Conservation (phyloP, 2,113 vertebrate genomes). For the Ellobius talpinus region DNA sequence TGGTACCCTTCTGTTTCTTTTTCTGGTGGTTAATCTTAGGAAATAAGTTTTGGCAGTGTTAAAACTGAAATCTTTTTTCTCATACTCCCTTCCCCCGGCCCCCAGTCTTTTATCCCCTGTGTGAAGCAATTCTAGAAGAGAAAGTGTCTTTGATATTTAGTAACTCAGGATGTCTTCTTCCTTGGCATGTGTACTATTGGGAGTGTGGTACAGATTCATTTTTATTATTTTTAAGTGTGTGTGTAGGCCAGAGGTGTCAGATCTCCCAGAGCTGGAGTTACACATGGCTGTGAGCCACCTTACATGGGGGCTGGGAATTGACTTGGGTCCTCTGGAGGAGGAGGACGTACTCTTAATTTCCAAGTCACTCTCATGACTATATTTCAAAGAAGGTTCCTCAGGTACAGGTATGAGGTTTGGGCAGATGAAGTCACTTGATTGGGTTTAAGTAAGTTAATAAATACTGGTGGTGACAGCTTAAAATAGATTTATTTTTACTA, state of each 20-base stretch:
- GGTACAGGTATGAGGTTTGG: not conserved
- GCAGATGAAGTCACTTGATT: not conserved
- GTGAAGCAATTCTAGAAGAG: not conserved
- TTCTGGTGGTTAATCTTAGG: not conserved
- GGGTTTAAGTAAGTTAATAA: slow-evolving; percentile 3
- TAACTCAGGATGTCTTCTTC: not conserved
- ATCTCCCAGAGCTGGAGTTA: not conserved
- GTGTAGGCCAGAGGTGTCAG: not conserved
- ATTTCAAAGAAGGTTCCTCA: not conserved
- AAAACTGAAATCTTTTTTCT: not conserved
- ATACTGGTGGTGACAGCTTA: not conserved
- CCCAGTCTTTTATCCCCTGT: not conserved
- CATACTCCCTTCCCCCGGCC: too few species aligned
- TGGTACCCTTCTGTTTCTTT: not conserved
- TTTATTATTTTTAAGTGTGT: not conserved
- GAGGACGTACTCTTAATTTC: not conserved
- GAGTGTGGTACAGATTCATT: not conserved
- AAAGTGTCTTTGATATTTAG: not conserved
- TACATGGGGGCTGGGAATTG: not conserved
- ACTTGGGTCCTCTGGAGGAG: not conserved
- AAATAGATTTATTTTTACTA: not conserved
- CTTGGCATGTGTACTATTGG: not conserved
- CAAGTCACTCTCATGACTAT: not conserved
- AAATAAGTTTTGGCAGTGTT: not conserved
- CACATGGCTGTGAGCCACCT: not conserved